These are phyloP conservation scores for Pelobates fuscus DNA, from an alignment of 2,113 vertebrate species.

Conservation along the genomic window DNA sequence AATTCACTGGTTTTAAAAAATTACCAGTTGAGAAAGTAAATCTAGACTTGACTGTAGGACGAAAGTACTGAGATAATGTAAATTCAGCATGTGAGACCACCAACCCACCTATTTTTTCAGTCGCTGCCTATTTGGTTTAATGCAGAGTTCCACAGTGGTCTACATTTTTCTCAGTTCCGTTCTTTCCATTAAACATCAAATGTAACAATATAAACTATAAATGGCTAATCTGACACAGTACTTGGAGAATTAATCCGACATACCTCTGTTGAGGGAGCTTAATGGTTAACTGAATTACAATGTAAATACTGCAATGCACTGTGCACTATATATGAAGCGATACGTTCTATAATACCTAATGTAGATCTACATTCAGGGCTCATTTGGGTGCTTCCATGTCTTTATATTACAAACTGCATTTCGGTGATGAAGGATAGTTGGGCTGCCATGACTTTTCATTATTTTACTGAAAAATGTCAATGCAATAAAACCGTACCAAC, in stretches of 20 bases:
- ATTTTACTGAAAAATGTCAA: too few species aligned
- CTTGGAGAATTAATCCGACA: background rate
- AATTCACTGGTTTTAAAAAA: constrained; percentile 58
- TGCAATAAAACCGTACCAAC: too few species aligned
- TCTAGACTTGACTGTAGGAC: constrained; percentile 44
- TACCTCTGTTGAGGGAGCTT: background rate
- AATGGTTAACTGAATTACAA: background rate
- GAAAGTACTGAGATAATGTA: constrained; percentile 33
- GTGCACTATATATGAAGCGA: too few species aligned
- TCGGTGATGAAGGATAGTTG: too few species aligned
- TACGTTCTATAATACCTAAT: too few species aligned
- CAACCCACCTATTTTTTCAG: constrained; percentile 2
- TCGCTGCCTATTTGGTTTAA: constrained; percentile 12
- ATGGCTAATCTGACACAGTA: background rate
- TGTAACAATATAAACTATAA: background rate
- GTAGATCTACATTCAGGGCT: too few species aligned
- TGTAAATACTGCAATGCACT: too few species aligned
- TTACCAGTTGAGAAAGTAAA: constrained; percentile 58
- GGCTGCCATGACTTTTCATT: too few species aligned
- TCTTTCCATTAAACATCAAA: constrained; percentile 1
- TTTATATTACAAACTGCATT: too few species aligned
- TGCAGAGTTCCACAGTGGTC: constrained; percentile 5
- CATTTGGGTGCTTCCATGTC: too few species aligned
- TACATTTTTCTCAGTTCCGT: background rate
- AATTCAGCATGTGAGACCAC: constrained; percentile 25